These are phyloP conservation scores for Agrypnia vestita DNA, from an alignment of 1,140 invertebrate genomes.

Conservation along the genomic window DNA sequence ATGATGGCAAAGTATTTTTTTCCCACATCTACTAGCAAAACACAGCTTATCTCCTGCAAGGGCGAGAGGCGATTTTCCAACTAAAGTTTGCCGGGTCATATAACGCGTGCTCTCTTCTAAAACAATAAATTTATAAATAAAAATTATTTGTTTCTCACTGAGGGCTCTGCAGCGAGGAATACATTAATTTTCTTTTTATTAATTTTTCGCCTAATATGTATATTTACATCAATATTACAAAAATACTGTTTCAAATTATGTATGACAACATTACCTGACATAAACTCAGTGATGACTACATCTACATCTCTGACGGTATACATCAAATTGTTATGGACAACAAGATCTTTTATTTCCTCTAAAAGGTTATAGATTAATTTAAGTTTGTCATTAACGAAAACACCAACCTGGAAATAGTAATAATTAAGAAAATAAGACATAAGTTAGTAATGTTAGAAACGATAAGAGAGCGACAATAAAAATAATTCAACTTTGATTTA, in stretches of 20 bases:
- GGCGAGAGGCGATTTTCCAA: conserved; percentile 65
- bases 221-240: no score
- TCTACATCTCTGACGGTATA: conserved; percentile 70
- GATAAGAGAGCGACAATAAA: neutral
- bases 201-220: neutral
- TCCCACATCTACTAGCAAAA: conserved; percentile 64
- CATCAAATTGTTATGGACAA: conserved; percentile 65
- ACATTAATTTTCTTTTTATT: no score
- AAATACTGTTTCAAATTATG: no score
- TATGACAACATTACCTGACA: conserved; percentile 62
- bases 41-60: conserved; percentile 64
- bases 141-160: neutral
- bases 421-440: neutral
- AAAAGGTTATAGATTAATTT: conserved; percentile 64
- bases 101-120: conserved; percentile 65
- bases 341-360: conserved; percentile 69
- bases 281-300: conserved; percentile 68
- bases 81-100: conserved; percentile 63
- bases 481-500: no score
- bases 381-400: conserved; percentile 66
- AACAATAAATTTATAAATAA: conserved; percentile 46
- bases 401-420: conserved; percentile 63
- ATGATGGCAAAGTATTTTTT: conserved; percentile 64
- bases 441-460: neutral
- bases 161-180: no score